A percentile compares a stretch with the other conserved stretches of the same genome.
Conservation (phyloP, 2,113 vertebrate genomes). For the Chaetops frenatus region DNA sequence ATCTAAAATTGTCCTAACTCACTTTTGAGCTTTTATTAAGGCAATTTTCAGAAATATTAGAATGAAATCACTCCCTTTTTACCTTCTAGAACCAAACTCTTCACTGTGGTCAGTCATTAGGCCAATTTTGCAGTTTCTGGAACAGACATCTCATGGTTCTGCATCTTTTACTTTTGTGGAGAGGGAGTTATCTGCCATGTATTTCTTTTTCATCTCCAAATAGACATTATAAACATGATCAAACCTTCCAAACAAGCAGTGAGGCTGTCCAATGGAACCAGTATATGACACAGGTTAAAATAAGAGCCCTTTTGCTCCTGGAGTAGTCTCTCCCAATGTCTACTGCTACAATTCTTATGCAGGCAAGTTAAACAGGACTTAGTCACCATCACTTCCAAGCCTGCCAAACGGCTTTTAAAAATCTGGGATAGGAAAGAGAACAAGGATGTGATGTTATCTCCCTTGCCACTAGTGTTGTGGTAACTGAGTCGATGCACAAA, state of each 20-base stretch:
- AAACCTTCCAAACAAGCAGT: neutral
- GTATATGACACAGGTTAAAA: neutral
- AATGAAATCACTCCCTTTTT: neutral
- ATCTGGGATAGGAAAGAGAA: neutral
- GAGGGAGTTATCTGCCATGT: neutral
- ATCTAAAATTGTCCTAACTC: neutral
- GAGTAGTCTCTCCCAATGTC: neutral
- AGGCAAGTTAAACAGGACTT: neutral
- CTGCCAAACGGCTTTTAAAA: neutral
- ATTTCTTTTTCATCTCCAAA: neutral
- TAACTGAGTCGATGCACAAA: neutral
- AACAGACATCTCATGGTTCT: neutral
- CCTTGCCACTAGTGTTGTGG: neutral
- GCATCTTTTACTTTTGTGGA: neutral
- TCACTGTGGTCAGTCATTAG: neutral
- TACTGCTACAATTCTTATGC: neutral
- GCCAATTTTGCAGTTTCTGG: neutral
- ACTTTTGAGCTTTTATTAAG: neutral
- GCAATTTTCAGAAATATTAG: neutral
- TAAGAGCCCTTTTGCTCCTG: neutral
- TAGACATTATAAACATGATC: neutral
- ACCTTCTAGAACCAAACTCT: neutral
- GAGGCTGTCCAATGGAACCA: neutral
- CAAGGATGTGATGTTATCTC: neutral
- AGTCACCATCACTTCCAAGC: neutral